Conservation (phyloP, 2,888 invertebrate genomes). For the Frankliniella fusca region DNA sequence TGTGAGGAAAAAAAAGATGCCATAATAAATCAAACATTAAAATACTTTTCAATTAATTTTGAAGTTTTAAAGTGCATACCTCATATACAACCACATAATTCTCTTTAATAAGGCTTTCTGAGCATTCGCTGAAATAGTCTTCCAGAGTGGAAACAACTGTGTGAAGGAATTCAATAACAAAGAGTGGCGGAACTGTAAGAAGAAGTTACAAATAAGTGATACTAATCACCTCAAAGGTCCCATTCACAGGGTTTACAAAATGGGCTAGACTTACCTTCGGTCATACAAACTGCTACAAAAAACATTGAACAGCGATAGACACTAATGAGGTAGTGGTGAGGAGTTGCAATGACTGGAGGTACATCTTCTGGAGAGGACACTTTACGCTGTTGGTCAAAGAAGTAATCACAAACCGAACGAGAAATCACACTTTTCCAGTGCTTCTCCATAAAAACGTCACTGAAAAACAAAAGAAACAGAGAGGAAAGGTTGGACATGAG, state of each 20-base stretch:
- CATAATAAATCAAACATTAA: not conserved
- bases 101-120: constrained; percentile 94
- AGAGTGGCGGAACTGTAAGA: constrained; percentile 79
- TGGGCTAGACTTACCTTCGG: constrained; percentile 71
- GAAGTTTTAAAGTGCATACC: constrained; percentile 50
- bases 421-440: constrained; percentile 99
- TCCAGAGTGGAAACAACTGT: constrained; percentile 96
- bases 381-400: constrained; percentile 94
- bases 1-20: not conserved
- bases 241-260: not conserved
- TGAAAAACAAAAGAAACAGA: constrained; percentile 50
- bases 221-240: not conserved
- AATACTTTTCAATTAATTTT: not conserved
- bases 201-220: constrained; percentile 25
- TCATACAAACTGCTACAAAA: constrained; percentile 92
- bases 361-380: constrained; percentile 81
- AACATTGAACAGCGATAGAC: constrained; percentile 90
- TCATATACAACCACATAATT: constrained; percentile 99
- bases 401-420: constrained; percentile 96
- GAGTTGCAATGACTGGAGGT: constrained; percentile 95
- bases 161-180: constrained; percentile 97
- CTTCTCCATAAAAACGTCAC: constrained; percentile 98
- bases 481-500: not conserved
- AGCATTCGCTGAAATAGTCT: constrained; percentile 97
- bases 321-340: constrained; percentile 96